These are phyloP conservation scores for Drosophila albomicans DNA, from an alignment of 1,140 invertebrate species.

Conservation along the genomic window DNA sequence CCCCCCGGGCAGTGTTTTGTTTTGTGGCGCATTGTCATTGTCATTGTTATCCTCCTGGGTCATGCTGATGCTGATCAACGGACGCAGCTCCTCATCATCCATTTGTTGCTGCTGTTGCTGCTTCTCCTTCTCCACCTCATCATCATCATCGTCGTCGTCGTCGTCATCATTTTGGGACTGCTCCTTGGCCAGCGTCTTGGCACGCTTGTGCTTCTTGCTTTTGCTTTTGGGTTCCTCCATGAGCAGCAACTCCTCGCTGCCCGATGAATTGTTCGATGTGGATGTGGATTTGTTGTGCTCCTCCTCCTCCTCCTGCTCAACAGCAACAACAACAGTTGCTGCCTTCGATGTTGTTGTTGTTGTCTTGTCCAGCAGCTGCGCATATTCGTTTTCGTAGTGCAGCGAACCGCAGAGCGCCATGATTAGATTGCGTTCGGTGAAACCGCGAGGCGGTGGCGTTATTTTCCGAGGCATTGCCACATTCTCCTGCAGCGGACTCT, in stretches of 20 bases:
- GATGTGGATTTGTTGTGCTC: slow-evolving; percentile 53
- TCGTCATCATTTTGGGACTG: slow-evolving; percentile 51
- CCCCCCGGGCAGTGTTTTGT: slow-evolving; percentile 62
- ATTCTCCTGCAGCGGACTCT: slow-evolving; percentile 76
- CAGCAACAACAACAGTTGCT: slow-evolving; percentile 8
- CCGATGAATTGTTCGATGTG: slow-evolving; percentile 73
- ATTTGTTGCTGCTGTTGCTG: slow-evolving; percentile 30
- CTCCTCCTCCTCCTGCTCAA: not conserved
- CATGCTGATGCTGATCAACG: slow-evolving; percentile 72
- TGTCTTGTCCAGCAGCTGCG: slow-evolving; percentile 14
- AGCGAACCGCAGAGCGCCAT: slow-evolving; percentile 79
- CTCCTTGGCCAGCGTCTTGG: slow-evolving; percentile 48
- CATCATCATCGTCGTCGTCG: slow-evolving; percentile 31
- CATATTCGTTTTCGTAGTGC: slow-evolving; percentile 76
- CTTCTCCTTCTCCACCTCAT: slow-evolving; percentile 48
- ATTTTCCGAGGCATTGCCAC: slow-evolving; percentile 55
- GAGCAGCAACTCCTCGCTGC: slow-evolving; percentile 74
- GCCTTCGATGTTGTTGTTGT: not conserved
- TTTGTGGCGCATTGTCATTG: not conserved
- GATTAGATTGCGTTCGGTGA: slow-evolving; percentile 75
- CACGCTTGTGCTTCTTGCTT: slow-evolving; percentile 77
- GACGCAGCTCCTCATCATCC: slow-evolving; percentile 65
- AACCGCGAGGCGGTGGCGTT: slow-evolving; percentile 65
- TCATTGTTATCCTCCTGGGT: slow-evolving; percentile 17
- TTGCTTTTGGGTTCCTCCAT: slow-evolving; percentile 76